Conservation (phyloP, 2,113 vertebrate species). For the Cyprinodon variegatus region DNA sequence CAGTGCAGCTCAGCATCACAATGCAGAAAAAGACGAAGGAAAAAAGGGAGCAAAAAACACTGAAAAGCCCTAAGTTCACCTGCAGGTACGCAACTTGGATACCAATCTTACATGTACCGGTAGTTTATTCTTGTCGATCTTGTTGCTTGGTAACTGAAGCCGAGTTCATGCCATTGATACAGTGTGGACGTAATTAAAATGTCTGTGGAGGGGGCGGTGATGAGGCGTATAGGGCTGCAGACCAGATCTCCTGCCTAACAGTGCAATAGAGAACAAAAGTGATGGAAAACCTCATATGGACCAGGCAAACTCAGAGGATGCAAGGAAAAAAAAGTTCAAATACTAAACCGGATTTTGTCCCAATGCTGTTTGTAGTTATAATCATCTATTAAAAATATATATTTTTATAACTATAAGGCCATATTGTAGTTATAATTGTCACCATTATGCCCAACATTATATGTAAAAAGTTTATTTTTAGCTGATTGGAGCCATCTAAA, state of each 20-base stretch:
- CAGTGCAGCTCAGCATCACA: conserved; percentile 18
- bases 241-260: conserved; percentile 6
- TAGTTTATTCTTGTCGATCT: conserved; percentile 77
- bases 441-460: too few species aligned
- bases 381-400: not conserved
- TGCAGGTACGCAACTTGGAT: conserved; percentile 70
- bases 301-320: not conserved
- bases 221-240: conserved; percentile 49
- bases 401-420: too few species aligned
- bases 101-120: conserved; percentile 73
- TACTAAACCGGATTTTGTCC: not conserved
- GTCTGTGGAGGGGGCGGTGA: conserved; percentile 62
- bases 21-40: not conserved
- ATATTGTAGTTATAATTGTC: not conserved
- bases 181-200: conserved; percentile 74
- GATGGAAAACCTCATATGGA: not conserved
- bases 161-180: conserved; percentile 75
- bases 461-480: not conserved
- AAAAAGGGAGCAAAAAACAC: conserved; percentile 17
- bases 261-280: conserved; percentile 5
- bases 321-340: not conserved
- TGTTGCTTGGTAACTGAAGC: conserved; percentile 83
- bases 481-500: not conserved
- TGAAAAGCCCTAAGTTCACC: conserved; percentile 61
- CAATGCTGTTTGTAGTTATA: not conserved